Conservation (phyloP, 2,113 vertebrate species). For the Mesocricetus auratus region DNA sequence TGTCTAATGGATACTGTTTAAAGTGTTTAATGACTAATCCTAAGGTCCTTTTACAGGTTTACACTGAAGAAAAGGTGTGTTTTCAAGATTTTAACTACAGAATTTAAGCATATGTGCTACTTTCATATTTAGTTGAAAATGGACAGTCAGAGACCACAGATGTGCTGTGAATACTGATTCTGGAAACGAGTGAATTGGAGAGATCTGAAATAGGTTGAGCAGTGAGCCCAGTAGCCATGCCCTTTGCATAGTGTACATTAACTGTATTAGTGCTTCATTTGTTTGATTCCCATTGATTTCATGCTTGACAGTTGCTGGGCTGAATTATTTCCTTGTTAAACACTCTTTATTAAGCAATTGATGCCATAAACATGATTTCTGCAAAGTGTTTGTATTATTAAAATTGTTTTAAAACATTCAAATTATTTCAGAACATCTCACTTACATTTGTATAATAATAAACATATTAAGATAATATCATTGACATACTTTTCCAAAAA, state of each 20-base stretch:
- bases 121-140: not conserved
- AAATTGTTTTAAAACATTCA: not conserved
- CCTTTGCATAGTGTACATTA: not conserved
- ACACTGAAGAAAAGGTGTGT: not conserved
- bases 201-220: not conserved
- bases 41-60: not conserved
- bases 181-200: not conserved
- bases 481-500: not conserved
- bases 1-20: not conserved
- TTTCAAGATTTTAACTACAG: not conserved
- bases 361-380: slow-evolving; percentile 15
- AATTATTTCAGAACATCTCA: slow-evolving; percentile 41
- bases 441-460: not conserved
- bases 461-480: not conserved
- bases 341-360: slow-evolving; percentile 18
- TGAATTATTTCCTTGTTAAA: not conserved
- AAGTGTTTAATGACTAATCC: not conserved
- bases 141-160: not conserved
- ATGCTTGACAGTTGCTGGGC: not conserved
- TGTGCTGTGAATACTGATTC: not conserved
- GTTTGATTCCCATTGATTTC: slow-evolving; percentile 28
- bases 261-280: slow-evolving; percentile 1
- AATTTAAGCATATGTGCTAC: not conserved
- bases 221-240: not conserved
- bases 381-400: slow-evolving; percentile 8